These are phyloP conservation scores for Tokudaia tokunoshimensis DNA, from an alignment of 2,797 vertebrate species.

Conservation along the genomic window DNA sequence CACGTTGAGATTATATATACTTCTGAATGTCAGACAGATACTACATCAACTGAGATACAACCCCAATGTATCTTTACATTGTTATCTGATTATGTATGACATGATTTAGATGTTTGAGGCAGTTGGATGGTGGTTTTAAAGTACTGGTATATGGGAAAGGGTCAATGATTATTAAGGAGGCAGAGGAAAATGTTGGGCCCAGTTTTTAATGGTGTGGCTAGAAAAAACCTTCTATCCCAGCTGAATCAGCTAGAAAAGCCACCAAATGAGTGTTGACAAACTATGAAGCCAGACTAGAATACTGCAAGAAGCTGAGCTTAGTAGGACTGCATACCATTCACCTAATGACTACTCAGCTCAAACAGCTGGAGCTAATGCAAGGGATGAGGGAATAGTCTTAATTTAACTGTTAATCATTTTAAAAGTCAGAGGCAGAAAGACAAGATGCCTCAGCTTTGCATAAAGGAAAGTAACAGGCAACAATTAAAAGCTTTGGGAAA, in stretches of 20 bases:
- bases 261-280: neutral
- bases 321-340: neutral
- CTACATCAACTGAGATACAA: too few relatives aligned
- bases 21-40: neutral
- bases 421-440: neutral
- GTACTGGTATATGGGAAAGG: neutral
- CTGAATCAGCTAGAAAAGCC: neutral
- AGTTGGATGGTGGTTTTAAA: constrained; percentile 36
- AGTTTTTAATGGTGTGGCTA: neutral
- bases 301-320: neutral
- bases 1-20: neutral
- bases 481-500: neutral
- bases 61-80: neutral
- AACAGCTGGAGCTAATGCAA: neutral
- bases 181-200: neutral
- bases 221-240: neutral
- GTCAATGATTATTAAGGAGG: neutral
- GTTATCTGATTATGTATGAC: neutral
- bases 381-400: neutral
- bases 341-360: neutral
- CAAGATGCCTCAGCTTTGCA: neutral
- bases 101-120: constrained; percentile 46
- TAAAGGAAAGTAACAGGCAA: neutral
- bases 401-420: neutral
- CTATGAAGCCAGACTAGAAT: neutral